Conservation (phyloP, 2,113 vertebrate genomes). For the Pagrus major region DNA sequence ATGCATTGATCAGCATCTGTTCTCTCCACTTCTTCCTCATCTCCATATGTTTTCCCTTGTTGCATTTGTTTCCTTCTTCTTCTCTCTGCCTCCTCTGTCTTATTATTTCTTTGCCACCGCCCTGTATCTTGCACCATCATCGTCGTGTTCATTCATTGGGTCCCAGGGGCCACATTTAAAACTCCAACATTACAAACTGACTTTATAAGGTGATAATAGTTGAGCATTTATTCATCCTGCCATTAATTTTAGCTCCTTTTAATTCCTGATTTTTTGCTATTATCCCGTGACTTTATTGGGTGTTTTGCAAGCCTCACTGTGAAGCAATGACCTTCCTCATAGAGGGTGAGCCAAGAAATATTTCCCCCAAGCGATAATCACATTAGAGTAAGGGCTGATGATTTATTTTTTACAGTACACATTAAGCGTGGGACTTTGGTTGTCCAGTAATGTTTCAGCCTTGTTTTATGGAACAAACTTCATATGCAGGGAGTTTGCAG, state of each 20-base stretch:
- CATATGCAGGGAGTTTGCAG: constrained; percentile 12
- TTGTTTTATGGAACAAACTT: constrained; percentile 41
- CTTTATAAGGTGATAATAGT: constrained; percentile 20
- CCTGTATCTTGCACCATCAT: neutral
- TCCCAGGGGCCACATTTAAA: constrained; percentile 20
- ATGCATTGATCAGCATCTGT: constrained; percentile 66
- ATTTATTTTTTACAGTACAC: constrained; percentile 35
- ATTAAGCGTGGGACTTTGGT: constrained; percentile 10
- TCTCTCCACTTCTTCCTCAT: constrained; percentile 36
- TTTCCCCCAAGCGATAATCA: constrained; percentile 44
- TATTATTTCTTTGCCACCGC: neutral
- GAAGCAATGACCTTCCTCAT: constrained; percentile 37
- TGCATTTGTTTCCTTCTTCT: neutral
- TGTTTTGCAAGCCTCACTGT: constrained; percentile 25
- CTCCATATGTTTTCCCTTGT: constrained; percentile 53
- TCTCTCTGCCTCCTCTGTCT: neutral
- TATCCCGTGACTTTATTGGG: constrained; percentile 37
- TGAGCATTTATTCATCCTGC: constrained; percentile 15
- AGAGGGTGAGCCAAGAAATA: constrained; percentile 31
- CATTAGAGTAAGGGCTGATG: constrained; percentile 35
- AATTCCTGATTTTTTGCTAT: constrained; percentile 38
- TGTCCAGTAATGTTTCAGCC: constrained; percentile 26
- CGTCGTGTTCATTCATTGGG: neutral
- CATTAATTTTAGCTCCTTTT: constrained; percentile 43
- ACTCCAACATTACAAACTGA: constrained; percentile 17